Base-by-base conservation (phyloP, 35 echinoderm and acorn worm genomes). In the Diadema setosum region DNA sequence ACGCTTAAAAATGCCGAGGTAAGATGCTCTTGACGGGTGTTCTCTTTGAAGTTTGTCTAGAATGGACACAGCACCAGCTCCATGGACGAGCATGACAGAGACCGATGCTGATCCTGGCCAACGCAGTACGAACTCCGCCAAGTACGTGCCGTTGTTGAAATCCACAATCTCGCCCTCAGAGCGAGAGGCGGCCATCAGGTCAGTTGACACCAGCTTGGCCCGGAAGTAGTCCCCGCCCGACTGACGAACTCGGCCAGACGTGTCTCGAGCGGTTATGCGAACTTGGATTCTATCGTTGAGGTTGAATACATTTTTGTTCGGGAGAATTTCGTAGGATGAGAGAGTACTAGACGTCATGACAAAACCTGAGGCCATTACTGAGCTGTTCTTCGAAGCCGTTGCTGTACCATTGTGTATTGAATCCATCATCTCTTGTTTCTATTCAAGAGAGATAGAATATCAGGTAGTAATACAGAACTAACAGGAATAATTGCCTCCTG, bases 141-240 rank as follows among this genome's bases (percentile, higher is more conserved):
- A 32, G 42, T 84, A 84, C 6, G n/a, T 58, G 14, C 82, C 82
- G 42, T 84, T 58, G 5, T 40, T 40, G 34, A 58, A 58, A 60
- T 84, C 82, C 5, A 84, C 82, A 33, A 84, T 42, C 25, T 84
- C 82, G 5, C 82, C 82, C 23, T 84, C 82, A 40, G 82, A 61
- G n/a, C 46, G 5, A 24, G 82, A 17, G 16, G 31, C 24, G 17
- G 82, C 82, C 37, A n/a, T 32, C 15, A 58, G 32, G 20, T 60
- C 24, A 5, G 16, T 36, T 6, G 82, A 59, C 7, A 44, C 27
- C 5, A 84, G 36, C 36, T 37, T 84, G 2, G 82, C 82, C 12
- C 82, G 82, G 55, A 84, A 84, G 44, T 42, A 84, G 23, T 58
- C 82, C 24, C 82, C 82, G 25, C 82, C 82, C 5, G 26, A 60